phyloP scores from a whole-genome alignment of 2,113 vertebrate genomes.

The Cyanocitta stelleri region DNA sequence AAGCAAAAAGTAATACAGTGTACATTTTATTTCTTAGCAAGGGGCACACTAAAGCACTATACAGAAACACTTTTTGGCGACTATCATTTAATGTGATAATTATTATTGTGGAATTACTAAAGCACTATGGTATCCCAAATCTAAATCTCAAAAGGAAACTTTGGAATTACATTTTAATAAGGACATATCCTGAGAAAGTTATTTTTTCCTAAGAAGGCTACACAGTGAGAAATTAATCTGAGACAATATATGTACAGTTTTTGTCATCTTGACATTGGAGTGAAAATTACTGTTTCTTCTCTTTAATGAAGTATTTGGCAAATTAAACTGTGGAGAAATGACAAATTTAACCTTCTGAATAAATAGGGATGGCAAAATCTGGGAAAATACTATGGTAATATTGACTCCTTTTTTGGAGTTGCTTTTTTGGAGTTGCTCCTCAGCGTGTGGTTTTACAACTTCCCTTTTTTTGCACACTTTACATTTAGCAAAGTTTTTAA shows the following conservation, averaged over 20 bases:
- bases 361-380: not conserved
- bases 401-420: not conserved
- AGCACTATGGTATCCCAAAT: not conserved
- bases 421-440: not conserved
- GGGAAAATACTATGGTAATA: not conserved
- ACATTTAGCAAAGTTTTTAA: not conserved
- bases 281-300: not conserved
- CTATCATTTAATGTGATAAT: not conserved
- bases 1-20: not conserved
- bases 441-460: not conserved
- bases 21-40: conserved; percentile 47
- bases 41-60: not conserved
- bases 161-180: conserved; percentile 6
- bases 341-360: not conserved
- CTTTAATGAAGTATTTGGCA: not conserved
- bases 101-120: not conserved
- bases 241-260: not conserved
- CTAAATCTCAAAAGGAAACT: not conserved
- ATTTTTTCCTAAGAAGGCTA: not conserved
- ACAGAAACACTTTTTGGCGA: not conserved
- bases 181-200: not conserved
- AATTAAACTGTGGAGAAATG: not conserved
- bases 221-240: not conserved
- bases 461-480: not conserved
- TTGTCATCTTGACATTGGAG: not conserved